Percentiles rank a stretch among this genome's conserved stretches.
phyloP scores from a whole-genome alignment of 2,797 vertebrate species.

The Arrhamphus sclerolepis region DNA sequence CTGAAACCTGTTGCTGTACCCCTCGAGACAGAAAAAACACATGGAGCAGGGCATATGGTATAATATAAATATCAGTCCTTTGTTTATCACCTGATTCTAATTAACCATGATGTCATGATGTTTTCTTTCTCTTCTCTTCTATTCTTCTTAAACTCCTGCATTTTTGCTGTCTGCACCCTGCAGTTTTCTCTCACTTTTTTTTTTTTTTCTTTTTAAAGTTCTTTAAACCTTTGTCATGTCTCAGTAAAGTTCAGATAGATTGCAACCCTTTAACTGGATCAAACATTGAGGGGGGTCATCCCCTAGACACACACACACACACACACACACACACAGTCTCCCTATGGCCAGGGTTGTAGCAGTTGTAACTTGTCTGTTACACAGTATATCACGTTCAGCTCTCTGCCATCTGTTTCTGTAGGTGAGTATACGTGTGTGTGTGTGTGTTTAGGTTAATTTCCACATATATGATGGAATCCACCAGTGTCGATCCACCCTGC shows the following conservation, averaged over 20 bases:
- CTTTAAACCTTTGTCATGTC: constrained; percentile 26
- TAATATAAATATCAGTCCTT: constrained; percentile 80
- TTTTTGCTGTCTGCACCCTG: constrained; percentile 34
- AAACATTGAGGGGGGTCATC: constrained; percentile 51
- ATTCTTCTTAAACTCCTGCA: constrained; percentile 36
- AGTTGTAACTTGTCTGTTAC: constrained; percentile 57
- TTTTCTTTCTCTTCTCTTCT: constrained; percentile 56
- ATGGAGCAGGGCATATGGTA: constrained; percentile 74
- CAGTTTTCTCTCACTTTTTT: constrained; percentile 3
- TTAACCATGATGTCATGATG: constrained; percentile 83
- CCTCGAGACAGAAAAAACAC: constrained; percentile 70
- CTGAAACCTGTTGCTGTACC: constrained; percentile 73
- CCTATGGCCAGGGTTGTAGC: constrained; percentile 29
- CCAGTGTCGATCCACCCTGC: constrained; percentile 39
- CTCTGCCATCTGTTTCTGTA: constrained; percentile 62
- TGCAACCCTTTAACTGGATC: constrained; percentile 63
- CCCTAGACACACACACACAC: constrained; percentile 14
- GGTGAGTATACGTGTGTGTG: neutral
- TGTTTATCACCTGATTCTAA: constrained; percentile 84
- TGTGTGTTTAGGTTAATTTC: constrained; percentile 44
- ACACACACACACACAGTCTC: constrained; percentile 14
- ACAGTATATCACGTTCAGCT: constrained; percentile 60
- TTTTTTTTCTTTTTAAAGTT: constrained; percentile 1
- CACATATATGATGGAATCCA: constrained; percentile 55
- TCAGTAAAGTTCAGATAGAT: constrained; percentile 48